A percentile compares a stretch with the other conserved stretches of the same genome.
Conservation (phyloP, 2,888 invertebrate species). For the Rhorus exstirpatorius region DNA sequence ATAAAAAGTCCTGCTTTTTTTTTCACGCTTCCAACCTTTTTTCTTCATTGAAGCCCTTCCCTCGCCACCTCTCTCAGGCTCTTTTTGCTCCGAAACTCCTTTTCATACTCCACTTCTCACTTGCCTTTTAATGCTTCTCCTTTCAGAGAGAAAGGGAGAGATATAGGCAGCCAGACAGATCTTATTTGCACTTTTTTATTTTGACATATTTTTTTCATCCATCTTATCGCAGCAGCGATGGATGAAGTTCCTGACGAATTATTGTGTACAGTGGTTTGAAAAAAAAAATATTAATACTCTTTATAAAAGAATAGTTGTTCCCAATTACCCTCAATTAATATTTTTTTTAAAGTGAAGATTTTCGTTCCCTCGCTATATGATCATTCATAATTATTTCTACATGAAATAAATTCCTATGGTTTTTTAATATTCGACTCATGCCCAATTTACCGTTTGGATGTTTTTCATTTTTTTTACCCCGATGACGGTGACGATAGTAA, state of each 20-base stretch:
- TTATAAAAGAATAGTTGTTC: no score
- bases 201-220: no score
- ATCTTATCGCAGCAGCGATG: no score
- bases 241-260: no score
- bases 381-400: not conserved
- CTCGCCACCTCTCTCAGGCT: not conserved
- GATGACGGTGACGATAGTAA: not conserved
- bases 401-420: not conserved
- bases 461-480: slow-evolving; percentile 17
- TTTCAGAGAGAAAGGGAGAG: not conserved
- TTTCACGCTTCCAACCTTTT: not conserved
- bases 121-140: not conserved
- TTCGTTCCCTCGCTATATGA: no score
- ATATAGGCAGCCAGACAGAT: not conserved
- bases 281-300: no score
- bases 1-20: not conserved
- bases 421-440: not conserved
- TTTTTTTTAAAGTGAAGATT: no score
- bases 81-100: slow-evolving; percentile 4
- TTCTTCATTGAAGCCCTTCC: slow-evolving; percentile 4
- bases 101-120: not conserved
- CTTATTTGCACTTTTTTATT: no score
- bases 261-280: no score
- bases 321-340: no score
- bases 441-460: not conserved